These are phyloP conservation scores for Parazoanthus atlanticus DNA, from an alignment of 92 coral and sea anemone species.

Conservation along the genomic window DNA sequence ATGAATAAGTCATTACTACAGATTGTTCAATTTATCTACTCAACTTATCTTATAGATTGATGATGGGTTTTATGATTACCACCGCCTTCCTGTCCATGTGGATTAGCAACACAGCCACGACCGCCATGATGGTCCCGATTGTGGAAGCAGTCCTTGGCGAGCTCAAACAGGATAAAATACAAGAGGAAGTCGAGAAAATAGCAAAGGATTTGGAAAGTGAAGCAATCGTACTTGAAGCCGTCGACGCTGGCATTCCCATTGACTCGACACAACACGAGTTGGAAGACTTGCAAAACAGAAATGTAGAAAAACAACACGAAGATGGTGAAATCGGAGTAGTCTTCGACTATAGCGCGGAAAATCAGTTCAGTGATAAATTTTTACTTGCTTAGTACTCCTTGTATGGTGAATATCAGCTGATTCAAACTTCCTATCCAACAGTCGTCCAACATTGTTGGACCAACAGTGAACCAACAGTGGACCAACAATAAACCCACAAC, in stretches of 20 bases:
- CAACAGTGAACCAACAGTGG: neutral
- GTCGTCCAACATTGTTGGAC: neutral
- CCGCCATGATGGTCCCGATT: conserved; percentile 88
- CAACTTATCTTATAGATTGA: conserved; percentile 35
- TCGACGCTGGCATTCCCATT: neutral
- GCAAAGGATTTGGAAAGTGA: conserved; percentile 8
- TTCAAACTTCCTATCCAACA: neutral
- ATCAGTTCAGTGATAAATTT: conserved; percentile 6
- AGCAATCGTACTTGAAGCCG: conserved; percentile 22
- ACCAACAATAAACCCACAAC: too few relatives aligned
- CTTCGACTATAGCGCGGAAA: neutral
- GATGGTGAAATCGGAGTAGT: neutral
- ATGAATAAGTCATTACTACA: neutral
- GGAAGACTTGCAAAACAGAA: conserved; percentile 17
- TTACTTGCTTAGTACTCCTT: neutral
- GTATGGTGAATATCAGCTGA: neutral
- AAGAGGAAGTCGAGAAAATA: conserved; percentile 6
- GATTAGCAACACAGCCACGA: conserved; percentile 85
- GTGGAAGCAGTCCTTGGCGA: conserved; percentile 76
- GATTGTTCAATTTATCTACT: neutral
- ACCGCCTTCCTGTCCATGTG: conserved; percentile 84
- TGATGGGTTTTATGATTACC: conserved; percentile 75
- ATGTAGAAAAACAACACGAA: conserved; percentile 11
- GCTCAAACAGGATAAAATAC: conserved; percentile 54
- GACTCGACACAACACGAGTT: neutral